Percentiles rank a stretch among this genome's conserved stretches.
phyloP scores from a whole-genome alignment of 2,113 vertebrate genomes.

The Neoarius graeffei region DNA sequence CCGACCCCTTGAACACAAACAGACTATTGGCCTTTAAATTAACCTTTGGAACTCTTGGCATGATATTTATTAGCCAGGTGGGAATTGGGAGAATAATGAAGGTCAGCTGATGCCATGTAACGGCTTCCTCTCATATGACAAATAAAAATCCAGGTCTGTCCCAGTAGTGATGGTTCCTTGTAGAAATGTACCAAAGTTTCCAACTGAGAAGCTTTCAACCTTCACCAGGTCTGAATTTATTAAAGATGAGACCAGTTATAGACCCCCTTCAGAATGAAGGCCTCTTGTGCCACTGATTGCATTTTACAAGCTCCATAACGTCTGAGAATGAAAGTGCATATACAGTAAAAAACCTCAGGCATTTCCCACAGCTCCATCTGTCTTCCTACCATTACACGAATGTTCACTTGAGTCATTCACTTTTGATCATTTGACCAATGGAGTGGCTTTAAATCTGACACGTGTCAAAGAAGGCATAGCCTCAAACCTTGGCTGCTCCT shows the following conservation, averaged over 20 bases:
- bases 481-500: not conserved
- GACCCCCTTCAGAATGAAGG: not conserved
- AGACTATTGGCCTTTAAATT: conserved; percentile 52
- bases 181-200: conserved; percentile 10
- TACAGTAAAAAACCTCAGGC: conserved; percentile 51
- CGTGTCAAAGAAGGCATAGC: not conserved
- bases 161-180: not conserved
- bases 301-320: not conserved
- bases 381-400: conserved; percentile 53
- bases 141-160: conserved; percentile 23
- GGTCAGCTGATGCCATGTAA: conserved; percentile 53
- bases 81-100: conserved; percentile 60
- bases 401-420: conserved; percentile 51
- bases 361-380: conserved; percentile 56
- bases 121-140: conserved; percentile 51
- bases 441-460: not conserved
- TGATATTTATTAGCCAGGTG: conserved; percentile 61
- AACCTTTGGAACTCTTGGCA: conserved; percentile 51
- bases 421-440: conserved; percentile 50
- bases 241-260: conserved; percentile 10
- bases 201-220: not conserved
- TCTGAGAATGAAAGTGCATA: conserved; percentile 15
- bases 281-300: not conserved
- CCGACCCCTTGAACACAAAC: conserved; percentile 50
- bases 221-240: not conserved